phyloP scores from a whole-genome alignment of 2,797 vertebrate genomes.

The Pseudopleuronectes americanus region DNA sequence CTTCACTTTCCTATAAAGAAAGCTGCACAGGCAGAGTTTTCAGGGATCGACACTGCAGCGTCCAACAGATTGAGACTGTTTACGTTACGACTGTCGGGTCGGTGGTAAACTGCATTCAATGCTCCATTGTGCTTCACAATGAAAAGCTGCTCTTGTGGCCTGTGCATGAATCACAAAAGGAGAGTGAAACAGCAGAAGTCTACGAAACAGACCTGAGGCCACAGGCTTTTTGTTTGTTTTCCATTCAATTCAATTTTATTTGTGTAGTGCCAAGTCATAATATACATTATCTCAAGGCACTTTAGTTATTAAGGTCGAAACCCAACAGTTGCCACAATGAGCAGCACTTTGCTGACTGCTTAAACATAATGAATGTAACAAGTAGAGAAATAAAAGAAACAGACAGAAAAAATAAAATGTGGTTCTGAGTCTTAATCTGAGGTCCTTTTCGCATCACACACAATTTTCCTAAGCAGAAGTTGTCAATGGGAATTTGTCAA shows the following conservation, averaged over 20 bases:
- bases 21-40: neutral
- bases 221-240: conserved; percentile 8
- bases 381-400: neutral
- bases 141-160: conserved; percentile 47
- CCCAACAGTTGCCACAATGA: too few species aligned
- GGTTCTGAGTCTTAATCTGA: neutral
- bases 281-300: too few species aligned
- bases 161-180: conserved; percentile 38
- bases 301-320: too few species aligned
- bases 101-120: conserved; percentile 39
- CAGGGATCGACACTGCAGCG: conserved; percentile 9
- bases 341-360: too few species aligned
- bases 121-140: conserved; percentile 40
- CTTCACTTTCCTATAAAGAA: conserved; percentile 10
- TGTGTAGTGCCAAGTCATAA: too few species aligned
- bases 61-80: conserved; percentile 18
- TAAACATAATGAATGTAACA: too few species aligned
- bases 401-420: neutral
- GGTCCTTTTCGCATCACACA: too few species aligned
- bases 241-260: too few species aligned
- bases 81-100: conserved; percentile 11
- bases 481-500: too few species aligned
- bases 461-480: too few species aligned
- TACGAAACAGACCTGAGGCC: conserved; percentile 28
- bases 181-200: conserved; percentile 34